These are phyloP conservation scores for Eilema caniola DNA, from an alignment of 2,888 invertebrate species.

Conservation along the genomic window DNA sequence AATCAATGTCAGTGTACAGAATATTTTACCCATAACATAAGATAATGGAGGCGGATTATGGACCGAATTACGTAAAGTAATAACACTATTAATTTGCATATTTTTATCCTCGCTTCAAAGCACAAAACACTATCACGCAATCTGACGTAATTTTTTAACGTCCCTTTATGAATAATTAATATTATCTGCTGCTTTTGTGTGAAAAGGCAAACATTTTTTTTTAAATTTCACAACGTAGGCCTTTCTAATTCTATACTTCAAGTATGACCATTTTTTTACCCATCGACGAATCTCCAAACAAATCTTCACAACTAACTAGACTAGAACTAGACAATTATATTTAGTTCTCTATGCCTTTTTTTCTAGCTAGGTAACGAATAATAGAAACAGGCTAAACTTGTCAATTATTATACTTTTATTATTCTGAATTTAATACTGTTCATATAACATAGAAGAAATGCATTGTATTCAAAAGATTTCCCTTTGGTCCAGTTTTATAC, in stretches of 20 bases:
- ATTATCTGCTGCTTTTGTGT: constrained; percentile 4
- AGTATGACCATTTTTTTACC: neutral
- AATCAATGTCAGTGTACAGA: constrained; percentile 50
- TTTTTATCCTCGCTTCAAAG: constrained; percentile 56
- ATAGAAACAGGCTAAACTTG: too few relatives aligned
- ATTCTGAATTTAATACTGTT: too few relatives aligned
- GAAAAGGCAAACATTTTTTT: neutral
- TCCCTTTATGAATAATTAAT: constrained; percentile 7
- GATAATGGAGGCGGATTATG: constrained; percentile 53
- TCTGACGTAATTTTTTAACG: constrained; percentile 14
- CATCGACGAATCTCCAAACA: neutral
- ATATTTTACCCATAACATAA: constrained; percentile 46
- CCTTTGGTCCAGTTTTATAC: too few relatives aligned
- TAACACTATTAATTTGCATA: constrained; percentile 74
- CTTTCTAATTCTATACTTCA: neutral
- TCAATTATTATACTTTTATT: too few relatives aligned
- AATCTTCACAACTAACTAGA: neutral
- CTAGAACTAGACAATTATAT: too few relatives aligned
- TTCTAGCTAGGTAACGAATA: neutral
- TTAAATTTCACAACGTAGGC: neutral
- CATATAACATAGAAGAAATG: too few relatives aligned
- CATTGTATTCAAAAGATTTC: too few relatives aligned
- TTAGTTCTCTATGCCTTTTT: neutral
- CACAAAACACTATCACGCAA: constrained; percentile 11
- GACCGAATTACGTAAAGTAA: constrained; percentile 68